Base-by-base conservation (phyloP, 2,888 invertebrate genomes). In the Exocentrus adspersus region DNA sequence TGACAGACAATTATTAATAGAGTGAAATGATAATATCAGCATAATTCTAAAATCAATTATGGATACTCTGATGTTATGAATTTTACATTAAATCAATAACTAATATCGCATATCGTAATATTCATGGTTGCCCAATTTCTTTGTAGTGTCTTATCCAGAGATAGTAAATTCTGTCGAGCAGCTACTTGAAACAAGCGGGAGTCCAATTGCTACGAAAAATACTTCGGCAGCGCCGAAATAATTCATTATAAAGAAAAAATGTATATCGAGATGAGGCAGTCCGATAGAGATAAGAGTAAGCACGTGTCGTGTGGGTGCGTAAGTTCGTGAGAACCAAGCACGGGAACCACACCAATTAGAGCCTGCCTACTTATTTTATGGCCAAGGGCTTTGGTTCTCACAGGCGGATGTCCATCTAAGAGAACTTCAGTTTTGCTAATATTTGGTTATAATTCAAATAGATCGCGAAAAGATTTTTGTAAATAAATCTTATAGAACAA, bases 251-350 rank as follows among this genome's bases (percentile, higher is more conserved):
- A 56, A 43, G 20, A 59, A 58, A 61, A 59, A 48, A 60, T 50
- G 65, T 64, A 60, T 56, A 54, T 59, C 57, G 53, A 60, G 63
- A 66, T 62, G 60, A 60, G 64, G 57, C 54, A 51, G 54, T 19
- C 42, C 60, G 71, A 69, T 67, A 60, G 56, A 72, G 72, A 75
- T 71, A 73, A 71, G 68, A 70, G 46, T 60, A 70, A 75, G 72
- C 77, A 73, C 75, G 76, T 76, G 76, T 74, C 74, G 70, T 64
- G 76, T 76, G 75, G 75, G 77, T 74, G 77, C 66, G 46, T 46
- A 53, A 64, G 68, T 67, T 73, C 75, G 76, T 77, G 76, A 75
- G 77, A 77, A 77, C 70, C 70, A 62, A 64, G 67, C 72, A 69
- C 72, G 74, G 75, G 76, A 76, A 75, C 70, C 67, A 68, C 72